Conservation (phyloP, 92 coral and sea anemone species). For the Epizoanthus fatuus region DNA sequence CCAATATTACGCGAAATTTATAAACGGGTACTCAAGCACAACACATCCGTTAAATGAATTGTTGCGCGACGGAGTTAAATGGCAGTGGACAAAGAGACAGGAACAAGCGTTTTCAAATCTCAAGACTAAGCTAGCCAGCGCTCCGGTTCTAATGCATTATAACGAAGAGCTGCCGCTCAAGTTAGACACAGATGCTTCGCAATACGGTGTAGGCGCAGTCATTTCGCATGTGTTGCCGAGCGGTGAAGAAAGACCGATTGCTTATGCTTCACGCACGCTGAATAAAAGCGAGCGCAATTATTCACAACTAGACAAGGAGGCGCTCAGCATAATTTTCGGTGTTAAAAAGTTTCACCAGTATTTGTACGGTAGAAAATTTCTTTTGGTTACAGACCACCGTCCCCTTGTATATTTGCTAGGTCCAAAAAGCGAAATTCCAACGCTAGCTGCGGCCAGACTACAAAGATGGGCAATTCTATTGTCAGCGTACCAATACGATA, state of each 20-base stretch:
- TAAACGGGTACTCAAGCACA: too few species aligned
- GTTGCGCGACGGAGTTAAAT: constrained; percentile 39
- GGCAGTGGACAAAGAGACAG: constrained; percentile 5
- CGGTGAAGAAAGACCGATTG: constrained; percentile 53
- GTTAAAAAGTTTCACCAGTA: constrained; percentile 61
- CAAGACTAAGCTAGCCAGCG: constrained; percentile 24
- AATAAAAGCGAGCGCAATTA: constrained; percentile 56
- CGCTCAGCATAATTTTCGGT: constrained; percentile 32
- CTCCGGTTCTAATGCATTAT: constrained; percentile 54
- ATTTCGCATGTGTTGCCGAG: constrained; percentile 61
- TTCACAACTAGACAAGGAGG: constrained; percentile 48
- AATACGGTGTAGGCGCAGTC: constrained; percentile 59
- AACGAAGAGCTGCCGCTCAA: constrained; percentile 42
- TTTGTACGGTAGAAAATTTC: constrained; percentile 57
- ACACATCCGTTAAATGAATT: constrained; percentile 45
- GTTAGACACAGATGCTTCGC: constrained; percentile 63
- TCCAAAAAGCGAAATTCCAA: constrained; percentile 35
- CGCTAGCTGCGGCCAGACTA: constrained; percentile 28
- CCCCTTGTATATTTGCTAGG: constrained; percentile 51
- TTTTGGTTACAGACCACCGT: constrained; percentile 65
- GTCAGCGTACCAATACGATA: constrained; percentile 31
- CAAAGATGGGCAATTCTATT: constrained; percentile 58
- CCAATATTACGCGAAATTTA: too few species aligned
- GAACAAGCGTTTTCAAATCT: constrained; percentile 25
- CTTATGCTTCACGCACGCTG: constrained; percentile 54